phyloP scores from a whole-genome alignment of 1,140 invertebrate genomes.

The Bradysia coprophila region DNA sequence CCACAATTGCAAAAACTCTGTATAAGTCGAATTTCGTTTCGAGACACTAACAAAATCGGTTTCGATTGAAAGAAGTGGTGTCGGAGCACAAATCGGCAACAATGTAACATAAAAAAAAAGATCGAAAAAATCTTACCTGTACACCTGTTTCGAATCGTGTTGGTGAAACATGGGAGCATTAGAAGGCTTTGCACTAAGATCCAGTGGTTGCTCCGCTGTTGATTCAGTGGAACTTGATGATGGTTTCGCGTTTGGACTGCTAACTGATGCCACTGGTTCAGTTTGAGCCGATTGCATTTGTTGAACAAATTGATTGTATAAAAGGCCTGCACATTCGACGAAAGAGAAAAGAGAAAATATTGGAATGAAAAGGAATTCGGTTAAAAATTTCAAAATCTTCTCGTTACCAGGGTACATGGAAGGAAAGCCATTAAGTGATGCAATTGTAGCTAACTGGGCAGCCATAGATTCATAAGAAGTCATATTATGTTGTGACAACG shows the following conservation, averaged over 20 bases:
- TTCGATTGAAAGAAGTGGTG: no score
- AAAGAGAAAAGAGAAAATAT: no score
- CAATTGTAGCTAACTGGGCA: constrained; percentile 13
- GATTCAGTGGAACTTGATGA: constrained; percentile 25
- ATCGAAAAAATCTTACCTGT: constrained; percentile 5
- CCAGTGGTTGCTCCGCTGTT: constrained; percentile 49
- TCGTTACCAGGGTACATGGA: not conserved
- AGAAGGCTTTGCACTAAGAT: constrained; percentile 52
- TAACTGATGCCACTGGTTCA: constrained; percentile 8
- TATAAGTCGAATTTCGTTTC: no score
- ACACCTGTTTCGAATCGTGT: constrained; percentile 1
- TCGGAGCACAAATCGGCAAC: not conserved
- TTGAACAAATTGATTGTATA: constrained; percentile 1
- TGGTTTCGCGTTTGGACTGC: constrained; percentile 12
- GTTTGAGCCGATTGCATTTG: constrained; percentile 1
- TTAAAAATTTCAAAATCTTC: no score
- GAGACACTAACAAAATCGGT: no score
- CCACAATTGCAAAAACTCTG: no score
- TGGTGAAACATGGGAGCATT: constrained; percentile 3
- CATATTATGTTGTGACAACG: constrained; percentile 12
- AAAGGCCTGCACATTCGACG: not conserved
- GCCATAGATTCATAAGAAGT: constrained; percentile 24
- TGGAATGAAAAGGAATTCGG: no score
- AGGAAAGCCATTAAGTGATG: constrained; percentile 1
- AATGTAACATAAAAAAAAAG: constrained; percentile 5